phyloP scores from a whole-genome alignment of 2,888 invertebrate genomes.

The Catotricha subobsoleta region DNA sequence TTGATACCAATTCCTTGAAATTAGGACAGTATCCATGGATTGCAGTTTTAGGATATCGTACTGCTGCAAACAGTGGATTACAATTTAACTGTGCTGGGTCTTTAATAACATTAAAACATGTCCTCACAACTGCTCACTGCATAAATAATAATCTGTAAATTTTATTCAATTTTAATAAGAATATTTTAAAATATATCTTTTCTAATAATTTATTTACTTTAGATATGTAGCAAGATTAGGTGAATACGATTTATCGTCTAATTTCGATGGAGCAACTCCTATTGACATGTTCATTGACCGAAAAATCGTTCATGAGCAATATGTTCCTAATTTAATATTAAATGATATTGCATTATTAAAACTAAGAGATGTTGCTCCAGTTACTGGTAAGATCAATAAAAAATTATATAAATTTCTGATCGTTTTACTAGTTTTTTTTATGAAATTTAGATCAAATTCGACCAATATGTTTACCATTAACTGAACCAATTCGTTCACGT shows the following conservation, averaged over 20 bases:
- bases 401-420: not conserved
- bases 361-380: constrained; percentile 25
- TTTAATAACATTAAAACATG: constrained; percentile 43
- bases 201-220: constrained; percentile 15
- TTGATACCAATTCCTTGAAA: not conserved
- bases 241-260: constrained; percentile 48
- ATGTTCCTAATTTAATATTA: constrained; percentile 39
- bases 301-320: constrained; percentile 47
- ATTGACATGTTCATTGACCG: constrained; percentile 43
- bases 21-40: constrained; percentile 68
- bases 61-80: constrained; percentile 20
- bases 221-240: constrained; percentile 55
- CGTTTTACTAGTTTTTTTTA: constrained; percentile 7
- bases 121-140: constrained; percentile 51
- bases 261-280: constrained; percentile 41
- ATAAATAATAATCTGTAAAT: constrained; percentile 16
- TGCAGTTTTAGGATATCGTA: constrained; percentile 56
- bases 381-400: constrained; percentile 16
- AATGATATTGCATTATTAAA: constrained; percentile 68
- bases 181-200: too few species aligned
- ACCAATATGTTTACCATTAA: constrained; percentile 58
- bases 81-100: constrained; percentile 61
- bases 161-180: too few species aligned
- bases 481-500: constrained; percentile 32
- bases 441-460: constrained; percentile 39